Percentiles rank a stretch among this genome's conserved stretches.
Evolutionary conservation across 37 sponge, comb jelly and placozoan genomes (phyloP).

Genomic region (Ianthella basta): DNA sequence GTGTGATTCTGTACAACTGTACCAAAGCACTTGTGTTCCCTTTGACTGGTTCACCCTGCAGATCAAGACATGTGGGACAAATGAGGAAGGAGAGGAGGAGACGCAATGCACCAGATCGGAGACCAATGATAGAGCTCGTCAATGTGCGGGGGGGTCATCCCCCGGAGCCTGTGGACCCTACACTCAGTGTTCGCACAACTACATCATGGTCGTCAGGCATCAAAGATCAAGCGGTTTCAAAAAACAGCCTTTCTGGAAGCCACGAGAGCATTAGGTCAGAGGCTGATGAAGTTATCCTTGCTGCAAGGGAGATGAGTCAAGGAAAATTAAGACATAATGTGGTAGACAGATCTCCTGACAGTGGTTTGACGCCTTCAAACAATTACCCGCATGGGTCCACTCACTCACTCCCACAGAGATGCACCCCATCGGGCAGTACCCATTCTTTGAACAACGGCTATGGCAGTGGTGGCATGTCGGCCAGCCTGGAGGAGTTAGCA

Average conservation of each 20-base stretch:
- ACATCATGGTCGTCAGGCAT: slow-evolving; percentile 26
- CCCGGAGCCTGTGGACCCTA: slow-evolving; percentile 26
- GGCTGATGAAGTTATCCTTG: neutral
- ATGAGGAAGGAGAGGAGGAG: slow-evolving; percentile 18
- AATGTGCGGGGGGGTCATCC: neutral
- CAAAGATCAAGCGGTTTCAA: neutral
- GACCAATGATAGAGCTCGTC: slow-evolving; percentile 21
- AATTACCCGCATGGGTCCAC: neutral
- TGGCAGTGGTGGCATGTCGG: neutral
- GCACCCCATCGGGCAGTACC: neutral
- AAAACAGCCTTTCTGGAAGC: slow-evolving; percentile 4
- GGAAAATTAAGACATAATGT: neutral
- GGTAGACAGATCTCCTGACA: slow-evolving; percentile 11
- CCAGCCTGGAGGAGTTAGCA: slow-evolving; percentile 17
- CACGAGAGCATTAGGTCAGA: slow-evolving; percentile 19
- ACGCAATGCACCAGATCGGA: neutral
- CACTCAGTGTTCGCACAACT: slow-evolving; percentile 23
- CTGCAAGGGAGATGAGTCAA: neutral
- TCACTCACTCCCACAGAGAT: neutral
- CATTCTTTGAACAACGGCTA: neutral
- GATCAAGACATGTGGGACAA: neutral
- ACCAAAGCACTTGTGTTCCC: too few species aligned
- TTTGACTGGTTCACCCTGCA: neutral
- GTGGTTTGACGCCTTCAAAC: slow-evolving; percentile 3
- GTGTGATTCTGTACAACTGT: too few species aligned